Evolutionary conservation across 2,888 invertebrate genomes (phyloP).

Genomic region (Perithous albicinctus): DNA sequence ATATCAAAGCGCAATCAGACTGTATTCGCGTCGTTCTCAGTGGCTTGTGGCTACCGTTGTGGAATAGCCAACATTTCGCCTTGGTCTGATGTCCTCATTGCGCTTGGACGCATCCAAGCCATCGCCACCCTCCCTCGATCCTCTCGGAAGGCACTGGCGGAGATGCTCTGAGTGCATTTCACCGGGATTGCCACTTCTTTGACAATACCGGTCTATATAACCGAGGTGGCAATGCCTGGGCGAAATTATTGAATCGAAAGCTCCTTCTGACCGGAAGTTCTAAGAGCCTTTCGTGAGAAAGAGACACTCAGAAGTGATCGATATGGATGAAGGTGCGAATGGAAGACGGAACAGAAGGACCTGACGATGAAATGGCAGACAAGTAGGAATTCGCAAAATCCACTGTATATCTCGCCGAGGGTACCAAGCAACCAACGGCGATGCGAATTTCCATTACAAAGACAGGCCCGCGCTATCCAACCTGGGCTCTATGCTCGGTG

Average conservation of each 20-base stretch:
- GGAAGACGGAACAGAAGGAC: conserved; percentile 23
- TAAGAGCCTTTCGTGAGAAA: background rate
- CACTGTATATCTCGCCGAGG: conserved; percentile 22
- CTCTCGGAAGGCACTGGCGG: background rate
- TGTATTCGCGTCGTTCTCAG: conserved; percentile 47
- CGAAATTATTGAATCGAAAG: conserved; percentile 19
- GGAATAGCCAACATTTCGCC: conserved; percentile 2
- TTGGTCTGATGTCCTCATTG: background rate
- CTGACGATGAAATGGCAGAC: conserved; percentile 33
- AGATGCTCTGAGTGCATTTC: background rate
- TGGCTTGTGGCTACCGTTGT: conserved; percentile 3
- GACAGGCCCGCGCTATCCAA: conserved; percentile 70
- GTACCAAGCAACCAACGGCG: conserved; percentile 42
- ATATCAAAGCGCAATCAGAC: conserved; percentile 64
- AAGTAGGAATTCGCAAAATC: conserved; percentile 40
- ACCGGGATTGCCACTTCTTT: conserved; percentile 26
- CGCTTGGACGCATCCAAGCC: conserved; percentile 16
- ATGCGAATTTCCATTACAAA: conserved; percentile 77
- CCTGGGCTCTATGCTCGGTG: conserved; percentile 31
- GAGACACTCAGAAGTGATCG: conserved; percentile 39
- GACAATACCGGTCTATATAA: background rate
- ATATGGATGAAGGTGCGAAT: conserved; percentile 39
- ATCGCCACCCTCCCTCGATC: too few species aligned
- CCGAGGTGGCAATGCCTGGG: background rate
- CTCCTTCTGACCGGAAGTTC: conserved; percentile 29